A percentile compares a stretch with the other conserved stretches of the same genome.
Evolutionary conservation across 53 echinoderm and acorn worm genomes (phyloP).

Genomic region (Holothuria scabra): DNA sequence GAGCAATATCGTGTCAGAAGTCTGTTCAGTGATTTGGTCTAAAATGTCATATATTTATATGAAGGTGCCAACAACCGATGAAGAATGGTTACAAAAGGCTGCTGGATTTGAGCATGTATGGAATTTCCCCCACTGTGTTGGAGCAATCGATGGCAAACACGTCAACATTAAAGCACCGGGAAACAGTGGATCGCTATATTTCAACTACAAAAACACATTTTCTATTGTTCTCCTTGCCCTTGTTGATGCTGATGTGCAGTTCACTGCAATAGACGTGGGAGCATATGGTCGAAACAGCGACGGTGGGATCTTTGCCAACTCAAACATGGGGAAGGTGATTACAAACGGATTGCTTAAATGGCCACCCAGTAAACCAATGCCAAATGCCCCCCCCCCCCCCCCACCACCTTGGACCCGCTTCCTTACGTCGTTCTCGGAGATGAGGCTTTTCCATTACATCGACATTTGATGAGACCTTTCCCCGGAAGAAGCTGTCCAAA

Average conservation of each 20-base stretch:
- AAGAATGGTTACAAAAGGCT: neutral
- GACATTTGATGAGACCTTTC: slow-evolving; percentile 62
- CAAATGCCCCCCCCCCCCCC: no score
- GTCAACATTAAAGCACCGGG: neutral
- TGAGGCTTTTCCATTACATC: slow-evolving; percentile 61
- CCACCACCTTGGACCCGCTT: slow-evolving; percentile 37
- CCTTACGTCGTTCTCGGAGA: slow-evolving; percentile 56
- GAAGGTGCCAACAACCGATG: neutral
- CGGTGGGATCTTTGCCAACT: no score
- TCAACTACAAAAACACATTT: neutral
- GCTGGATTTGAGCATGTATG: neutral
- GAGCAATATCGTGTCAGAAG: neutral
- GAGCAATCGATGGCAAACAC: neutral
- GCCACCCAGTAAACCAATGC: no score
- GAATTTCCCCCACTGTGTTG: neutral
- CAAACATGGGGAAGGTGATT: no score
- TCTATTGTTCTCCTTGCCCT: neutral
- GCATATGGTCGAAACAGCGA: no score
- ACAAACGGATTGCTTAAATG: no score
- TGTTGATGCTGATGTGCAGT: neutral
- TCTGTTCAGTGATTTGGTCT: neutral
- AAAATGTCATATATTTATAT: neutral
- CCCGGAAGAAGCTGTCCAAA: slow-evolving; percentile 38
- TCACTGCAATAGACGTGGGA: neutral
- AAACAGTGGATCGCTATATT: neutral